These are phyloP conservation scores for Drosophila paracracens DNA, from an alignment of 2,888 invertebrate genomes.

Conservation along the genomic window DNA sequence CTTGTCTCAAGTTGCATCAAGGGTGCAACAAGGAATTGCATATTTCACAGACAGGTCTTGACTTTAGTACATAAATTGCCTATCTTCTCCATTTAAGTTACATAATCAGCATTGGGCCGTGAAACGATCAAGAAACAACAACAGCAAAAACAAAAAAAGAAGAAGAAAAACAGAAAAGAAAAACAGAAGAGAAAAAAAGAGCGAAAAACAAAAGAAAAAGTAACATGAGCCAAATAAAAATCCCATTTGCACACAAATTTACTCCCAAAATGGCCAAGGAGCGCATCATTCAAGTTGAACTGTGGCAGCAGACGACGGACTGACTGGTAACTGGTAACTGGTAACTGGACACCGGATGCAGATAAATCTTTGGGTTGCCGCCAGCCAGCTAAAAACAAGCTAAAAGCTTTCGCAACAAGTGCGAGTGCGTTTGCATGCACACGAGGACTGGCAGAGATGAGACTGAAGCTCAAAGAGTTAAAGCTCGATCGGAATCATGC, in stretches of 20 bases:
- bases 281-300: slow-evolving; percentile 74
- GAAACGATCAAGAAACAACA: slow-evolving; percentile 43
- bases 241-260: slow-evolving; percentile 82
- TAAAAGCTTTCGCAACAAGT: slow-evolving; percentile 60
- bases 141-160: slow-evolving; percentile 6
- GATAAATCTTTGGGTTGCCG: slow-evolving; percentile 76
- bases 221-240: slow-evolving; percentile 81
- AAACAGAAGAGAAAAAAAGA: slow-evolving; percentile 27
- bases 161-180: slow-evolving; percentile 7
- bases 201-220: slow-evolving; percentile 38
- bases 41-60: slow-evolving; percentile 21
- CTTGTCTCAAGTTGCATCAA: slow-evolving; percentile 3
- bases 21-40: slow-evolving; percentile 17
- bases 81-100: slow-evolving; percentile 44
- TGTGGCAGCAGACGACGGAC: slow-evolving; percentile 30
- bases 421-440: slow-evolving; percentile 62
- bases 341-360: slow-evolving; percentile 81
- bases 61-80: slow-evolving; percentile 7
- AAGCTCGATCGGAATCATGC: slow-evolving; percentile 79
- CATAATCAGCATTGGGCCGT: slow-evolving; percentile 41
- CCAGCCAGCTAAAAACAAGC: slow-evolving; percentile 37
- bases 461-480: slow-evolving; percentile 47
- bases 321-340: slow-evolving; percentile 59
- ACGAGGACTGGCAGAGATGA: slow-evolving; percentile 17
- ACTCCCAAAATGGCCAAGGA: slow-evolving; percentile 78